Conservation (phyloP, 2,113 vertebrate genomes). For the Aphyosemion australe region DNA sequence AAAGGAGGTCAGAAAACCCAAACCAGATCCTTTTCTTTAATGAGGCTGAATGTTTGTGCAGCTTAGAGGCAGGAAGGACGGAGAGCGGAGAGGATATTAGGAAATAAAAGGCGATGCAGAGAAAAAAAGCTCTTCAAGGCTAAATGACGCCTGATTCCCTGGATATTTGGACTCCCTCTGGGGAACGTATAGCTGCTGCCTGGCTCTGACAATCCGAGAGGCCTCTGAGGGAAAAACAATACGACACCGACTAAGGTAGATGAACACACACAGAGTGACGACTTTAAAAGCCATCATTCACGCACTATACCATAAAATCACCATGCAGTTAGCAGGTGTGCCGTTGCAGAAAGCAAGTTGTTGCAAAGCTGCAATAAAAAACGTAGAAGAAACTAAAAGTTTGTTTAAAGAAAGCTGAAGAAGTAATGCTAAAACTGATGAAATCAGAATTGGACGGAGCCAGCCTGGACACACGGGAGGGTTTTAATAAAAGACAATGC, state of each 20-base stretch:
- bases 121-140: slow-evolving; percentile 76
- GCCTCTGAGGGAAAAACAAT: slow-evolving; percentile 69
- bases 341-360: slow-evolving; percentile 25
- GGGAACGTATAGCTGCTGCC: slow-evolving; percentile 75
- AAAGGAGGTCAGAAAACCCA: slow-evolving; percentile 8
- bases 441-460: slow-evolving; percentile 32
- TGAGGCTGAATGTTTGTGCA: slow-evolving; percentile 50
- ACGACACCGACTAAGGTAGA: slow-evolving; percentile 57
- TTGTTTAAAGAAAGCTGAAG: slow-evolving; percentile 9
- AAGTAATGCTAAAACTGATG: slow-evolving; percentile 6
- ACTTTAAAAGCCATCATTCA: slow-evolving; percentile 33
- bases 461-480: slow-evolving; percentile 41
- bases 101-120: slow-evolving; percentile 53
- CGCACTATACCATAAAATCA: slow-evolving; percentile 34
- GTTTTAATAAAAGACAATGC: slow-evolving; percentile 41
- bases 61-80: slow-evolving; percentile 36
- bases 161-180: slow-evolving; percentile 75
- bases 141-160: slow-evolving; percentile 83
- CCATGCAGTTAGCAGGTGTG: slow-evolving; percentile 11
- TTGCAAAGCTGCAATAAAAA: slow-evolving; percentile 15
- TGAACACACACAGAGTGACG: slow-evolving; percentile 49
- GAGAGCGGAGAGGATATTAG: slow-evolving; percentile 22
- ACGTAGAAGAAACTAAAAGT: slow-evolving; percentile 15
- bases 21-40: slow-evolving; percentile 35
- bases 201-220: slow-evolving; percentile 77